phyloP scores from a whole-genome alignment of 2,888 invertebrate genomes.

The Xanthia togata region DNA sequence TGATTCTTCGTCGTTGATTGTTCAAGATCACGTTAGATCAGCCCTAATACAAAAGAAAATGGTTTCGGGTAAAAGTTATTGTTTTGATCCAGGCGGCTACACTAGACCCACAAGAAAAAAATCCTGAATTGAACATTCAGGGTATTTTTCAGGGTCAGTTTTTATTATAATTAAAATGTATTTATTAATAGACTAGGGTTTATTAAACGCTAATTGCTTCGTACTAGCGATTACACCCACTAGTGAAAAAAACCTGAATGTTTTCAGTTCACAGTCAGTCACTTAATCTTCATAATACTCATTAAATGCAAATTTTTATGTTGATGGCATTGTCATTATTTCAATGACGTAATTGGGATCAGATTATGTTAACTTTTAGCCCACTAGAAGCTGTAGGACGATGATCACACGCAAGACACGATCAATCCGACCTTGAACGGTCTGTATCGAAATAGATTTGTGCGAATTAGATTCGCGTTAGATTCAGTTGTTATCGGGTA shows the following conservation, averaged over 20 bases:
- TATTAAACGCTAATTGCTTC: background rate
- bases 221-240: too few relatives aligned
- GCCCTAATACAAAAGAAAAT: background rate
- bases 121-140: background rate
- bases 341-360: conserved; percentile 34
- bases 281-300: background rate
- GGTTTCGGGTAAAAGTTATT: background rate
- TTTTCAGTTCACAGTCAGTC: background rate
- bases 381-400: conserved; percentile 17
- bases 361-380: conserved; percentile 27
- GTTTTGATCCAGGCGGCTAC: background rate
- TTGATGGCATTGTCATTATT: conserved; percentile 10
- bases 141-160: background rate
- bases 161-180: background rate
- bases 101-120: background rate
- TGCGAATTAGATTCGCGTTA: conserved; percentile 42
- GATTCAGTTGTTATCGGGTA: conserved; percentile 34
- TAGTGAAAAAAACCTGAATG: background rate
- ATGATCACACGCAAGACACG: conserved; percentile 41
- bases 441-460: conserved; percentile 69
- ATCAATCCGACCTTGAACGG: conserved; percentile 65
- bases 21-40: background rate
- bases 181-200: background rate
- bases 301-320: conserved; percentile 25
- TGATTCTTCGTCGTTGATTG: background rate